Conservation (phyloP, 30 jellyfish, hydroid and myxozoan species). For the Aurelia sp. region DNA sequence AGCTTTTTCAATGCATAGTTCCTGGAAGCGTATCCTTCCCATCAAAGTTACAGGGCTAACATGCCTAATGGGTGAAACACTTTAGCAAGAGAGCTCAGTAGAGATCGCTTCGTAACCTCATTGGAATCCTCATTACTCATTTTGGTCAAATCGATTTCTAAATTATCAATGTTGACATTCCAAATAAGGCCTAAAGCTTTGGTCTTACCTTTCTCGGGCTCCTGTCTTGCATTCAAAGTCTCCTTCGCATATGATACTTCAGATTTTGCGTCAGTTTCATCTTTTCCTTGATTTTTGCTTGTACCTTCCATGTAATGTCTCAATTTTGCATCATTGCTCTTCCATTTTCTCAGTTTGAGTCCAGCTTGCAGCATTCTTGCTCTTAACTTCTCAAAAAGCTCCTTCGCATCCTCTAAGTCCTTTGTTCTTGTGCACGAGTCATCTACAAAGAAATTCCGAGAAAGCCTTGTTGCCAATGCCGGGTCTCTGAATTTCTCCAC, state of each 20-base stretch:
- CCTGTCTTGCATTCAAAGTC: neutral
- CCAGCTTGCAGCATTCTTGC: constrained; percentile 26
- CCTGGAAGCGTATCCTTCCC: constrained; percentile 21
- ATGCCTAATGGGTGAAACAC: constrained; percentile 37
- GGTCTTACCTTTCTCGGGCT: neutral
- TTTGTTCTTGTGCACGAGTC: too few relatives aligned
- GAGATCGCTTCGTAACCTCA: neutral
- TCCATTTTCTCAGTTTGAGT: constrained; percentile 41
- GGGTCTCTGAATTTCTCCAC: too few relatives aligned
- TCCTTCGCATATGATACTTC: constrained; percentile 3
- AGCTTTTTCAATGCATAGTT: neutral
- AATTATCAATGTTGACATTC: neutral
- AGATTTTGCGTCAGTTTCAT: neutral
- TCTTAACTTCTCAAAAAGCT: constrained; percentile 18
- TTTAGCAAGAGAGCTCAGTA: constrained; percentile 15
- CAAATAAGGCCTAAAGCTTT: neutral
- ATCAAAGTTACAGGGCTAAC: constrained; percentile 27
- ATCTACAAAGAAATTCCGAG: too few relatives aligned
- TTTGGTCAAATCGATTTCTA: neutral
- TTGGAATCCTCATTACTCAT: neutral
- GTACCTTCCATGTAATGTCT: neutral
- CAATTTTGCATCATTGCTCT: constrained; percentile 3
- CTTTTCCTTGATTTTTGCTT: constrained; percentile 9
- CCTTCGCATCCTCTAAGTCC: too few relatives aligned
- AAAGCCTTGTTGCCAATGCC: too few relatives aligned